Evolutionary conservation across 2,113 vertebrate genomes (phyloP).

Genomic region (Motacilla alba): DNA sequence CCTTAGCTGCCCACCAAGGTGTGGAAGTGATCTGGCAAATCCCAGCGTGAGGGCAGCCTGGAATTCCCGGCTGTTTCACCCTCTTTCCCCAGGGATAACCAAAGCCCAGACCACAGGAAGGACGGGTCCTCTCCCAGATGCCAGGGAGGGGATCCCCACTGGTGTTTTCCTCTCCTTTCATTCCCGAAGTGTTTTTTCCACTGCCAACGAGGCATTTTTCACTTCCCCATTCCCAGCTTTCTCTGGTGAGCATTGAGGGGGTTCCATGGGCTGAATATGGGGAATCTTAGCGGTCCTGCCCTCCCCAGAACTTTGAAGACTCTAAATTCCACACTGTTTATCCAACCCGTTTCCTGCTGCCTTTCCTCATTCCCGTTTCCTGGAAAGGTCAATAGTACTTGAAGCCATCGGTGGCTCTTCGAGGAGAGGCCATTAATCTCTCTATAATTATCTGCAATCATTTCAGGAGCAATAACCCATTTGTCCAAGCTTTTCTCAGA

Average conservation of each 20-base stretch:
- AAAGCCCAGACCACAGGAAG: not conserved
- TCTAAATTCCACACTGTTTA: not conserved
- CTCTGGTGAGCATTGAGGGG: not conserved
- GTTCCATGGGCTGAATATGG: fast-evolving
- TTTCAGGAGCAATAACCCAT: slow-evolving; percentile 20
- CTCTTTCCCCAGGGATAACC: not conserved
- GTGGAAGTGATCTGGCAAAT: not conserved
- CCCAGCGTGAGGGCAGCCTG: fast-evolving
- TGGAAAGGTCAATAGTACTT: not conserved
- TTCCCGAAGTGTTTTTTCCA: fast-evolving
- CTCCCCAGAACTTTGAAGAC: not conserved
- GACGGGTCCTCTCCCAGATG: not conserved
- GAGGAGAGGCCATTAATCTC: slow-evolving; percentile 10
- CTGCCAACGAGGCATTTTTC: not conserved
- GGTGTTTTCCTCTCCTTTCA: not conserved
- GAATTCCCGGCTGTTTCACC: not conserved
- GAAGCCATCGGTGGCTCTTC: not conserved
- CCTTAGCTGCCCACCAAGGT: not conserved
- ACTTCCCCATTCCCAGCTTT: not conserved
- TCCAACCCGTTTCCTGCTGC: not conserved
- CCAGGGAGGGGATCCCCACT: not conserved
- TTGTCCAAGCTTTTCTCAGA: slow-evolving; percentile 3
- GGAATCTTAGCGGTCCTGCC: not conserved
- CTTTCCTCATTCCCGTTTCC: not conserved
- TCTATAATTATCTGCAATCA: not conserved